Evolutionary conservation across 2,888 invertebrate genomes (phyloP), one percentile per base, ranked within the genome.

Genomic region (Eristalis intricaria): DNA sequence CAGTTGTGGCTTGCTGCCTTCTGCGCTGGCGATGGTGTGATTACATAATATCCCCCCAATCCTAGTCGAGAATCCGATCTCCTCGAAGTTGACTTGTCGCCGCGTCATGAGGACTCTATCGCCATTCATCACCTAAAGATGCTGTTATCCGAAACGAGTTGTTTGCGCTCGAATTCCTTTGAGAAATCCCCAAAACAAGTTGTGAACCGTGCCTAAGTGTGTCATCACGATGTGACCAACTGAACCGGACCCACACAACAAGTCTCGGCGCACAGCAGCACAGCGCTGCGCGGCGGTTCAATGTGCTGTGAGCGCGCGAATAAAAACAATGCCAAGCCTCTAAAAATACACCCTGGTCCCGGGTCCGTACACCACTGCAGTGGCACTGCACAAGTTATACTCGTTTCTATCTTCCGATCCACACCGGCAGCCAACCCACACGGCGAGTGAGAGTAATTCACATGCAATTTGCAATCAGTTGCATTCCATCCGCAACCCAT

Each of bases 401-500:
- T 76, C 13, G 76, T 68, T 76, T 50, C 58, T 61, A 32, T 43
- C 32, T 38, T 56, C 13, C 22, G 66, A 40, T 38, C 35, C 50
- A 22, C 50, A 19, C 35, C 64, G 4, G 2, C 22, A 22, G 32
- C 5, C 19, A 23, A 26, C 56, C 60, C 60, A 10, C 58, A 13
- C 19, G 13, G 22, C n/a, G n/a, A n/a, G 43, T 4, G 11, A 60
- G 22, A 50, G 32, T 15, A 50, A 11, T 35, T 50, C 22, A 35
- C 11, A 50, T 63, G 35, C 75, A 66, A 40, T 29, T 58, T 58
- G 29, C 35, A 60, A 32, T 63, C 56, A 32, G 15, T 58, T 58
- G 29, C 35, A 60, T 61, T 61, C 50, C 32, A 32, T 77, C 15
- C 43, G 22, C 23, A n/a, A 23, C 73, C 73, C 35, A 29, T 60